A percentile compares a stretch with the other conserved stretches of the same genome.
Evolutionary conservation across 2,888 invertebrate genomes (phyloP).

Genomic region (Synanthedon vespiformis): DNA sequence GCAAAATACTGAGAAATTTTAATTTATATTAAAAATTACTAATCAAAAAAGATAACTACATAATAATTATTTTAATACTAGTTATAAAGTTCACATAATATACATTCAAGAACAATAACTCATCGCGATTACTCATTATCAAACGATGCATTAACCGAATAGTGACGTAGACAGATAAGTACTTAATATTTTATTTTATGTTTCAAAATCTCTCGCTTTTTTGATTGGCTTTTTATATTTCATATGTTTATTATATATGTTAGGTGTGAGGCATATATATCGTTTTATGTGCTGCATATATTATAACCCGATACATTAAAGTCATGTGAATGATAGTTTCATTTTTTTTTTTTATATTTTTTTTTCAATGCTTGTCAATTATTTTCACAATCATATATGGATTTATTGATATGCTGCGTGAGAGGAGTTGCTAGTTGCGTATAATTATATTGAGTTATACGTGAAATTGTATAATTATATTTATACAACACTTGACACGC

Average conservation of each 20-base stretch:
- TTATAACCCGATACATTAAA: background rate
- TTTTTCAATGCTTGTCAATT: background rate
- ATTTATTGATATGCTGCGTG: background rate
- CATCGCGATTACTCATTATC: too few species aligned
- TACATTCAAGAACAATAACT: too few species aligned
- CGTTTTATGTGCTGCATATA: background rate
- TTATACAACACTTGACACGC: conserved; percentile 14
- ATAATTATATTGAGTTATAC: conserved; percentile 2
- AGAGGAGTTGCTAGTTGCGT: background rate
- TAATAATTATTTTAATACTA: too few species aligned
- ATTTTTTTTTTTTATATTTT: background rate
- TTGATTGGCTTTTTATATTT: conserved; percentile 17
- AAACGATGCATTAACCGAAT: too few species aligned
- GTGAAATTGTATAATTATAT: conserved; percentile 7
- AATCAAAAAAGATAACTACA: too few species aligned
- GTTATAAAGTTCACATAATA: too few species aligned
- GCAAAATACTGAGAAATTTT: too few species aligned
- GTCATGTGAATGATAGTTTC: background rate
- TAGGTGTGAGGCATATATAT: conserved; percentile 2
- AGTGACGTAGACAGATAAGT: too few species aligned
- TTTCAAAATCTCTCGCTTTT: conserved; percentile 17
- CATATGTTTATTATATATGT: conserved; percentile 1
- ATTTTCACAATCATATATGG: background rate
- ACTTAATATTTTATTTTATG: conserved; percentile 3
- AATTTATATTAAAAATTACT: too few species aligned